Evolutionary conservation across 2,888 invertebrate genomes (phyloP).

Genomic region (Stenotaenia linearis): DNA sequence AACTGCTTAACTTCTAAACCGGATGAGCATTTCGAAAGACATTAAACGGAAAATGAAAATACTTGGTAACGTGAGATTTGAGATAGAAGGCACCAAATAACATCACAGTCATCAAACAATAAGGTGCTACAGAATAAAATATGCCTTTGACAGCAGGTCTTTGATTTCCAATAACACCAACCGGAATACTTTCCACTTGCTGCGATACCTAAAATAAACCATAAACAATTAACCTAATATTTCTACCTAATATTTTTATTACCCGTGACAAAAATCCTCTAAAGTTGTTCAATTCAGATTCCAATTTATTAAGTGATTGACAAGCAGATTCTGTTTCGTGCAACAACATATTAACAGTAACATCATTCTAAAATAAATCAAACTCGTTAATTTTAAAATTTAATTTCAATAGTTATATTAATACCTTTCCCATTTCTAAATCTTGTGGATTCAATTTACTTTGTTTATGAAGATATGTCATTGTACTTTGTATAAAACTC

Average conservation of each 20-base stretch:
- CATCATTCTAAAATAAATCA: neutral
- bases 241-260: neutral
- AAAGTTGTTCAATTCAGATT: neutral
- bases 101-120: neutral
- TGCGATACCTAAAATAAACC: neutral
- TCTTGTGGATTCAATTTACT: slow-evolving; percentile 43
- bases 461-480: slow-evolving; percentile 46
- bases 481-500: slow-evolving; percentile 46
- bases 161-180: neutral
- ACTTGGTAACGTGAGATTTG: neutral
- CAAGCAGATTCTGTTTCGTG: neutral
- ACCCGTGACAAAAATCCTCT: neutral
- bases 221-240: neutral
- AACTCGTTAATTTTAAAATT: neutral
- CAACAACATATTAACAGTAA: neutral
- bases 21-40: neutral
- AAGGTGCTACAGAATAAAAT: neutral
- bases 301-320: neutral
- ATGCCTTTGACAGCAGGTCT: neutral
- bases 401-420: neutral
- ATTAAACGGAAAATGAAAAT: neutral
- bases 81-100: neutral
- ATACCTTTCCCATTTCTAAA: slow-evolving; percentile 41
- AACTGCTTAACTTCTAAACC: neutral
- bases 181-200: neutral